Conservation (phyloP, 2,113 vertebrate genomes). For the Rhineura floridana region DNA sequence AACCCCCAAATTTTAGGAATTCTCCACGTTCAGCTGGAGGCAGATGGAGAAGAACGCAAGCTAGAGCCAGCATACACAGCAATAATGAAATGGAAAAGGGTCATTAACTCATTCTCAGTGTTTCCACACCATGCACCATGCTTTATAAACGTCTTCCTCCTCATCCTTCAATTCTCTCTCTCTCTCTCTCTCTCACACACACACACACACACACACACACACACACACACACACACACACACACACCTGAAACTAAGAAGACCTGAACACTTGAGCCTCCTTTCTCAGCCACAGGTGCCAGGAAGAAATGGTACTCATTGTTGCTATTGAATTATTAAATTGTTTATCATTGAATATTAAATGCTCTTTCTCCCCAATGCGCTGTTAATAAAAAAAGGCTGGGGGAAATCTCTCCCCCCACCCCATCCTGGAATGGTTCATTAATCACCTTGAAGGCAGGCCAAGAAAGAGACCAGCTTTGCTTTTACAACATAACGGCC, state of each 20-base stretch:
- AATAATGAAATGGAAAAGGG: neutral
- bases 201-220: too few relatives aligned
- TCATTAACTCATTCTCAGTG: neutral
- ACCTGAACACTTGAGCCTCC: neutral
- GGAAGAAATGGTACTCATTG: conserved; percentile 1
- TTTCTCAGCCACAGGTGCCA: neutral
- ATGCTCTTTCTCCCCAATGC: conserved; percentile 45
- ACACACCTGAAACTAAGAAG: neutral
- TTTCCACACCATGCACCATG: neutral
- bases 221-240: too few relatives aligned
- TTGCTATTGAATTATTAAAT: conserved; percentile 23
- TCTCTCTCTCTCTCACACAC: neutral
- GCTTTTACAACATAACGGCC: conserved; percentile 29
- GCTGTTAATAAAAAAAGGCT: conserved; percentile 39
- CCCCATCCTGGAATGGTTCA: conserved; percentile 18
- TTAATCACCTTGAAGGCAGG: conserved; percentile 40
- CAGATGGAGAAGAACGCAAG: neutral
- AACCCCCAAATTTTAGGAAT: neutral
- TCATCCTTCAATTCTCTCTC: too few relatives aligned
- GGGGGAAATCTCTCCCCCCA: neutral
- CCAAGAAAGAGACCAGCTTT: conserved; percentile 35
- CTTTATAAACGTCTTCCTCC: neutral
- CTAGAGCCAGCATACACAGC: neutral
- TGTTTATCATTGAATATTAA: conserved; percentile 34
- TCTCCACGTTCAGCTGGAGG: neutral